Evolutionary conservation across 2,113 vertebrate species (phyloP).

Genomic region (Paedocypris sp.): DNA sequence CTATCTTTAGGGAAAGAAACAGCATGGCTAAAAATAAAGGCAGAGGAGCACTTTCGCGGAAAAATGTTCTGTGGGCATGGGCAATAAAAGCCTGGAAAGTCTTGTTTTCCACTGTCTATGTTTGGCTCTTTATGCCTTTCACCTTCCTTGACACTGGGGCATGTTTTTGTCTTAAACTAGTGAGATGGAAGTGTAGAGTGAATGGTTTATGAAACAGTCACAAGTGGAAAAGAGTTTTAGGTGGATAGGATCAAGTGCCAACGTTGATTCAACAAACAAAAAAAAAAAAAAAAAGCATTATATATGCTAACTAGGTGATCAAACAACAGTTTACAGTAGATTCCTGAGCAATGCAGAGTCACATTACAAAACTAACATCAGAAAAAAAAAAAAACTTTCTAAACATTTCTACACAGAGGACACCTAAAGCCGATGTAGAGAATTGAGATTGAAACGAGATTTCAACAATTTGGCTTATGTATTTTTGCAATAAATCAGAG

Average conservation of each 20-base stretch:
- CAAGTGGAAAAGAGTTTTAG: neutral
- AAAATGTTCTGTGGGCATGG: neutral
- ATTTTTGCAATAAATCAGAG: too few species aligned
- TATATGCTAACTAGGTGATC: neutral
- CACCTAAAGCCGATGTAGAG: too few species aligned
- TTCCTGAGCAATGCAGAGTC: too few species aligned
- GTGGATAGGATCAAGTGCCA: neutral
- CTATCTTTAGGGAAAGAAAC: neutral
- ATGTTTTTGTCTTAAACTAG: neutral
- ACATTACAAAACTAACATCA: too few species aligned
- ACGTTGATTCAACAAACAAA: neutral
- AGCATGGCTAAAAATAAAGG: neutral
- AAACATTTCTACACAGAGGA: too few species aligned
- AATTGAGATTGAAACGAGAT: too few species aligned
- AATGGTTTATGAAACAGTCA: neutral
- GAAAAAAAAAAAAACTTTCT: too few species aligned
- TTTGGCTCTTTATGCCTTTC: conserved; percentile 5
- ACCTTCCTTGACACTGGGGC: neutral
- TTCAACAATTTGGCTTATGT: too few species aligned
- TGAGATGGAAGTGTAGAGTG: neutral
- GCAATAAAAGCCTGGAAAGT: conserved; percentile 6
- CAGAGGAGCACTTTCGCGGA: neutral
- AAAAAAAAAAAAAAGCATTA: too few species aligned
- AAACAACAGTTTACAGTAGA: too few species aligned
- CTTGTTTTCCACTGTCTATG: conserved; percentile 7